A percentile compares a stretch with the other conserved stretches of the same genome.
phyloP scores from a whole-genome alignment of 2,797 vertebrate genomes.

The Apogon hyalosoma region DNA sequence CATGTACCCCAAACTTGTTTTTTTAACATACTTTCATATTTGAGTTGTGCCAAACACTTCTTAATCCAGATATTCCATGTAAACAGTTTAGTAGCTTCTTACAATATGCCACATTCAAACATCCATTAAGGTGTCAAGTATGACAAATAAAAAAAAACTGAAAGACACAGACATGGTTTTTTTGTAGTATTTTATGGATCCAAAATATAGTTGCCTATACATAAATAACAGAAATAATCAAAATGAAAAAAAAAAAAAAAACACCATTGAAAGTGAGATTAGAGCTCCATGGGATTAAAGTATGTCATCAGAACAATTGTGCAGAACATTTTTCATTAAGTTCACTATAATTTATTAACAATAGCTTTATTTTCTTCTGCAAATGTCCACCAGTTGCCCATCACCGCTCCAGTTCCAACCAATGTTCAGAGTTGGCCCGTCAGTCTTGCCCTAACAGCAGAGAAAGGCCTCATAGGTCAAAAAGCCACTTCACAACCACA shows the following conservation, averaged over 20 bases:
- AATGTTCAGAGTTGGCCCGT: constrained; percentile 52
- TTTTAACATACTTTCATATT: constrained; percentile 5
- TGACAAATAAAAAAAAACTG: not conserved
- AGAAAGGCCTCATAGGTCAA: constrained; percentile 54
- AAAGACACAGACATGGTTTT: too few relatives aligned
- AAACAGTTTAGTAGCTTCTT: not conserved
- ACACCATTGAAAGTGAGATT: too few relatives aligned
- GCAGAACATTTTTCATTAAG: not conserved
- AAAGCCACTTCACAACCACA: constrained; percentile 29
- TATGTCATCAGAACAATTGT: too few relatives aligned
- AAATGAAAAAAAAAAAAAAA: too few relatives aligned
- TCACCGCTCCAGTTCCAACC: constrained; percentile 65
- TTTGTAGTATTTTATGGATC: too few relatives aligned
- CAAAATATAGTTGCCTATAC: too few relatives aligned
- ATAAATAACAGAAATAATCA: too few relatives aligned
- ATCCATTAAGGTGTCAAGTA: not conserved
- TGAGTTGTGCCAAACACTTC: too few relatives aligned
- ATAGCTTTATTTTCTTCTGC: constrained; percentile 28
- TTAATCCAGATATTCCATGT: too few relatives aligned
- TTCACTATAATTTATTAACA: not conserved
- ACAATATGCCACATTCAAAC: accelerated
- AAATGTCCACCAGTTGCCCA: constrained; percentile 58
- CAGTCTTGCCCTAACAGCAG: constrained; percentile 57
- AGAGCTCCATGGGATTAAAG: too few relatives aligned
- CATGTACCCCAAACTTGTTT: not conserved